Evolutionary conservation across 2,888 invertebrate genomes (phyloP).

Genomic region (Prosopocoilus inquinatus): DNA sequence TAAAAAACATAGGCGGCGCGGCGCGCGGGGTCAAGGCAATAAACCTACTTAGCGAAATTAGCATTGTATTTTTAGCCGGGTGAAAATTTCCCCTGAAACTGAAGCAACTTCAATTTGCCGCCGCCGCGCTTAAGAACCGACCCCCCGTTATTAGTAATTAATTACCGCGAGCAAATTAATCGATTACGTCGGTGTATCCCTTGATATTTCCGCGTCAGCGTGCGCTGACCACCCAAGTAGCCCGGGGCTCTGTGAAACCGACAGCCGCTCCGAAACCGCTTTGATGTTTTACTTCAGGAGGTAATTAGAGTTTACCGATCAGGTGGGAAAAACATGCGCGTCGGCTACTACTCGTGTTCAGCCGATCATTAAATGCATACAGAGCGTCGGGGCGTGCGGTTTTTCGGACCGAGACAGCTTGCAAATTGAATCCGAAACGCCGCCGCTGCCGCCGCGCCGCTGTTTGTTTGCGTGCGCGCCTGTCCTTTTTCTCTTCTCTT

Average conservation of each 20-base stretch:
- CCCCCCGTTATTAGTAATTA: constrained; percentile 19
- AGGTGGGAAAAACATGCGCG: constrained; percentile 29
- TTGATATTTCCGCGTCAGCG: constrained; percentile 27
- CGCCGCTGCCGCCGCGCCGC: too few relatives aligned
- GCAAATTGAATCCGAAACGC: too few relatives aligned
- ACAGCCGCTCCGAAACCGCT: constrained; percentile 36
- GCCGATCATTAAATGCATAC: neutral
- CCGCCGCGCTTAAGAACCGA: neutral
- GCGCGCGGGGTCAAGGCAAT: too few relatives aligned
- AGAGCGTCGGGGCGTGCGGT: too few relatives aligned
- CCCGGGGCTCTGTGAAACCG: constrained; percentile 29
- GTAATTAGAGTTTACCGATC: constrained; percentile 37
- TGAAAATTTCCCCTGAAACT: too few relatives aligned
- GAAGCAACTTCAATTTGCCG: too few relatives aligned
- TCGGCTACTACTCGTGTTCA: constrained; percentile 3
- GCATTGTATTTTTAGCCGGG: too few relatives aligned
- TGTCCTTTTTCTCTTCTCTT: too few relatives aligned
- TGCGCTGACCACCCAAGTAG: constrained; percentile 30
- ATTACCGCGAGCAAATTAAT: constrained; percentile 18
- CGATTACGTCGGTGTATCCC: constrained; percentile 15
- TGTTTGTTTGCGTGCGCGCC: too few relatives aligned
- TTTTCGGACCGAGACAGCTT: too few relatives aligned
- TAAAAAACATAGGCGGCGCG: too few relatives aligned
- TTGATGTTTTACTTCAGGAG: constrained; percentile 39
- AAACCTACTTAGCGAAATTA: too few relatives aligned